A percentile compares a stretch with the other conserved stretches of the same genome.
These are phyloP conservation scores for Caenorhabditis drosophilae DNA, from an alignment of 2,888 invertebrate genomes.

Conservation along the genomic window DNA sequence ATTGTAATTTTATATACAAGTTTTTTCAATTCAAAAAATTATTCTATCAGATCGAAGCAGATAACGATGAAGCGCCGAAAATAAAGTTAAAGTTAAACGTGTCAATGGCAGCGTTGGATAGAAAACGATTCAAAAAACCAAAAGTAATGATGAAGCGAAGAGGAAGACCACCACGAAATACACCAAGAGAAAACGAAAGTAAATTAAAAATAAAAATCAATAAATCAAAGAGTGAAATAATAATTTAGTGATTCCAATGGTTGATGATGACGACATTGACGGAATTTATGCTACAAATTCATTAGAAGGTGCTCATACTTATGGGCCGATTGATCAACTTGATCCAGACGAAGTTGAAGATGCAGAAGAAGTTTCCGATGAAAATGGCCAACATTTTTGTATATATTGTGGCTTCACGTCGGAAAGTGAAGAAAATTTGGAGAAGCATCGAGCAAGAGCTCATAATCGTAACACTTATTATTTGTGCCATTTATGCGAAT, in stretches of 20 bases:
- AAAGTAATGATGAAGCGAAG: constrained; percentile 9
- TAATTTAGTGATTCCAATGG: constrained; percentile 39
- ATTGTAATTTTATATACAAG: constrained; percentile 13
- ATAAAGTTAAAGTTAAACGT: constrained; percentile 35
- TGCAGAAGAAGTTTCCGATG: constrained; percentile 43
- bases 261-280: constrained; percentile 52
- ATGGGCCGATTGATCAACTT: constrained; percentile 36
- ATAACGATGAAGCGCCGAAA: constrained; percentile 15
- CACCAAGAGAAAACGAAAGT: constrained; percentile 39
- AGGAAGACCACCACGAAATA: constrained; percentile 1
- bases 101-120: constrained; percentile 3
- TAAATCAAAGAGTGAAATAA: not conserved
- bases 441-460: constrained; percentile 73
- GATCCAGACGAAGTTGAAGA: constrained; percentile 47
- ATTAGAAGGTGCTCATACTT: constrained; percentile 30
- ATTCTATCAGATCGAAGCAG: constrained; percentile 24
- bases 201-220: constrained; percentile 6
- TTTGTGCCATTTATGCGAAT: constrained; percentile 76
- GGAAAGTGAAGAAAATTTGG: constrained; percentile 42
- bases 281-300: constrained; percentile 46
- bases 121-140: constrained; percentile 4
- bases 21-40: not conserved
- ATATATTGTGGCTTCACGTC: constrained; percentile 41
- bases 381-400: constrained; percentile 40
- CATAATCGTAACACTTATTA: constrained; percentile 75